Evolutionary conservation across 2,113 vertebrate species (phyloP), one percentile per base, ranked within the genome.

Genomic region (Mirza zaza): DNA sequence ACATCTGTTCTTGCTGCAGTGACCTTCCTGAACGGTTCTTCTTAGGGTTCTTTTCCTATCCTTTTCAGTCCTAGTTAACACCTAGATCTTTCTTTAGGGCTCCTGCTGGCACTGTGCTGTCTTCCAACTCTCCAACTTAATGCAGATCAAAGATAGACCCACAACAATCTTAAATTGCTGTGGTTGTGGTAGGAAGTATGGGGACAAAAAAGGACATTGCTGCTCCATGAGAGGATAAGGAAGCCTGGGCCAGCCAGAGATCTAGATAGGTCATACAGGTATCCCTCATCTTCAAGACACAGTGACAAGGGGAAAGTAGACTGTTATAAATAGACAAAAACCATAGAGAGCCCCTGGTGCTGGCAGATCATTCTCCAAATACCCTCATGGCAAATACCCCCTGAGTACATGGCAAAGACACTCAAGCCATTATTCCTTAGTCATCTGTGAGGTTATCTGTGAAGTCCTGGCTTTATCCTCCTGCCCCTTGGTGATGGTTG

Each of bases 21-120:
- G 36, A 87, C 27, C 25, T 20, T 48, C 68, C 73, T 21, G 55
- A 81, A 80, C 6, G 70, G 68, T 45, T 71, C 23, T 20, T 59
- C 71, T 55, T 90, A 70, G 36, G 52, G 45, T 88, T 32, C 94
- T 95, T 87, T 97, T 86, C 79, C 79, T 83, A 57, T 75, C 67
- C 80, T 68, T 95, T 94, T 92, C 75, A 48, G 73, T 91, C 45
- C 79, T 94, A 34, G 79, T 73, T 87, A 94, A 92, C 34, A 70
- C 36, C 48, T 86, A 75, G n/a, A 95, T 87, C 55, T 93, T 92
- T 88, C 83, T 92, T 92, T 68, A 96, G 77, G 61, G 88, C 32
- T 92, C 73, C 50, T 68, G 75, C 84, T 85, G 95, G 75, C 36
- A 81, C 3, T 59, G 42, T 45, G 77, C 73, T 80, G 39, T 29